Evolutionary conservation across 30 jellyfish, hydroid and myxozoan species (phyloP).

Genomic region (Turritopsis rubra): DNA sequence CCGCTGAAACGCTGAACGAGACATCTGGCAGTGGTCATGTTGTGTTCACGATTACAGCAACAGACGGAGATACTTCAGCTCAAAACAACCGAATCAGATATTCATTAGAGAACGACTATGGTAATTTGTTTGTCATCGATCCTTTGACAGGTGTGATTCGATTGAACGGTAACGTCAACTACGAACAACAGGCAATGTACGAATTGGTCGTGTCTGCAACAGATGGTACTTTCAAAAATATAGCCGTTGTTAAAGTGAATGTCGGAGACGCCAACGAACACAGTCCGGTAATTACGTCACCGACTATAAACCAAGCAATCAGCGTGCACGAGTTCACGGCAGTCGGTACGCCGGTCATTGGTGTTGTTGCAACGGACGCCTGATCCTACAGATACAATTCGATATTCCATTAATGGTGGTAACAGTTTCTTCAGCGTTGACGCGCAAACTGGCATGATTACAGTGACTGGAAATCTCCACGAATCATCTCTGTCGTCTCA

Average conservation of each 20-base stretch:
- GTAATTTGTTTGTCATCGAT: conserved; percentile 12
- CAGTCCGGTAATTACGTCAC: conserved; percentile 19
- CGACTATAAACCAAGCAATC: conserved; percentile 1
- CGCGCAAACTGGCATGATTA: conserved; percentile 44
- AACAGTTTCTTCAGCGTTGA: conserved; percentile 51
- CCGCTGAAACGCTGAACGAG: conserved; percentile 6
- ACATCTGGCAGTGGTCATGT: background rate
- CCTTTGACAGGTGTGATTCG: conserved; percentile 26
- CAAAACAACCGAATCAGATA: conserved; percentile 25
- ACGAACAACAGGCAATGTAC: conserved; percentile 32
- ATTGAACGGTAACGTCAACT: conserved; percentile 14
- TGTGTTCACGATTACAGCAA: conserved; percentile 26
- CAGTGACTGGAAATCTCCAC: conserved; percentile 37
- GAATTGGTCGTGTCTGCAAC: conserved; percentile 66
- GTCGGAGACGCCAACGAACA: conserved; percentile 62
- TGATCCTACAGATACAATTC: conserved; percentile 37
- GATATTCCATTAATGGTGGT: conserved; percentile 48
- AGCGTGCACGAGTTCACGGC: conserved; percentile 61
- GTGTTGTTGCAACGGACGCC: conserved; percentile 50
- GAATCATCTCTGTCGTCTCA: conserved; percentile 31
- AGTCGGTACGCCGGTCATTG: conserved; percentile 42
- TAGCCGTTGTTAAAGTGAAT: conserved; percentile 36
- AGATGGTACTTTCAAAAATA: conserved; percentile 45
- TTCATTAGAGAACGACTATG: conserved; percentile 17
- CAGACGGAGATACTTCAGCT: conserved; percentile 31